phyloP scores from a whole-genome alignment of 2,113 vertebrate genomes.

The Corvus cornix region DNA sequence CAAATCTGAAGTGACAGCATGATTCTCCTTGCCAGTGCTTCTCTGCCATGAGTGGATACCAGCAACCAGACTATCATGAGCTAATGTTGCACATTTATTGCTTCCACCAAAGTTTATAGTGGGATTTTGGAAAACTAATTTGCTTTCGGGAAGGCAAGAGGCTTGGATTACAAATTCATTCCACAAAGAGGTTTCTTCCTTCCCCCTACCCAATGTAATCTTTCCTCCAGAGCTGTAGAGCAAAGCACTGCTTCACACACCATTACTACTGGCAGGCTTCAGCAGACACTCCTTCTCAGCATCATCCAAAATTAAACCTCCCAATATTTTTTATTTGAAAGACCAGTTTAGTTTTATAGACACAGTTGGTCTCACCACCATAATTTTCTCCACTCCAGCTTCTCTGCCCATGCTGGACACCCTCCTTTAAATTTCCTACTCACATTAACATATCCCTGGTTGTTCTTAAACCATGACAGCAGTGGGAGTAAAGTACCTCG shows the following conservation, averaged over 20 bases:
- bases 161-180: neutral
- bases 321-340: neutral
- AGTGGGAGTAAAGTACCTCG: rapidly evolving
- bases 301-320: neutral
- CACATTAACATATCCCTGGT: neutral
- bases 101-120: neutral
- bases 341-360: neutral
- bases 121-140: neutral
- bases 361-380: neutral
- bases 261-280: neutral
- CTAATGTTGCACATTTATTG: neutral
- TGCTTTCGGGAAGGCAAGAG: neutral
- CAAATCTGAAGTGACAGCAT: neutral
- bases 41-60: neutral
- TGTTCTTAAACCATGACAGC: rapidly evolving
- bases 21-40: neutral
- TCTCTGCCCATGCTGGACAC: neutral
- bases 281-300: neutral
- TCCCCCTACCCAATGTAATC: neutral
- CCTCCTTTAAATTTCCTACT: neutral
- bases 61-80: neutral
- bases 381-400: neutral
- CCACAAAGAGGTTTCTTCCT: neutral
- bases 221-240: neutral
- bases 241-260: neutral